These are phyloP conservation scores for Xiphophorus hellerii DNA, from an alignment of 2,113 vertebrate genomes.

Conservation along the genomic window DNA sequence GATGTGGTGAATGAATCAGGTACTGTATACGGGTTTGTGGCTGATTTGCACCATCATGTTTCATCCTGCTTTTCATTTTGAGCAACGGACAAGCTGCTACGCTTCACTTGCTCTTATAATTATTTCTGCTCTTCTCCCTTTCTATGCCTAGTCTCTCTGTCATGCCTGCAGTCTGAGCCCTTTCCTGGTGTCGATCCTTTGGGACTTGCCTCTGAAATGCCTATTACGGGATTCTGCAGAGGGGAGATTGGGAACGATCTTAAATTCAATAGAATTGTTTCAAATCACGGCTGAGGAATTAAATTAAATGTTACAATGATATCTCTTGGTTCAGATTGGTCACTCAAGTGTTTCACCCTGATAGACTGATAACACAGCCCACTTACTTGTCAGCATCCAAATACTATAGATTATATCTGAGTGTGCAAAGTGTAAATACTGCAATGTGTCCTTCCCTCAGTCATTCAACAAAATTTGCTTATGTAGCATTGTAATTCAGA, in stretches of 20 bases:
- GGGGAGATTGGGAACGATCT: conserved; percentile 46
- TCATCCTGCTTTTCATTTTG: conserved; percentile 73
- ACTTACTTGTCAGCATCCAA: conserved; percentile 55
- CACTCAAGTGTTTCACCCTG: conserved; percentile 54
- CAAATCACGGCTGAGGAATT: conserved; percentile 64
- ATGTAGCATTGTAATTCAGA: conserved; percentile 44
- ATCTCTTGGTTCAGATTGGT: conserved; percentile 55
- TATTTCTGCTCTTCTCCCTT: conserved; percentile 75
- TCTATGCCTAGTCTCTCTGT: conserved; percentile 63
- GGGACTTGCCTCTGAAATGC: conserved; percentile 57
- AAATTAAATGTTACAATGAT: conserved; percentile 63
- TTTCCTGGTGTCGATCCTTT: conserved; percentile 59
- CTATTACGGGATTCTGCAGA: conserved; percentile 50
- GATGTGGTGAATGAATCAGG: conserved; percentile 64
- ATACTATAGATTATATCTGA: conserved; percentile 39
- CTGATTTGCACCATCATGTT: conserved; percentile 67
- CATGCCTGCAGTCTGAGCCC: conserved; percentile 47
- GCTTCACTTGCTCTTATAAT: conserved; percentile 76
- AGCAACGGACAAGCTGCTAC: conserved; percentile 67
- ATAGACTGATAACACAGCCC: conserved; percentile 50
- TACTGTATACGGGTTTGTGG: conserved; percentile 50
- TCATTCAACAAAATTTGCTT: conserved; percentile 53
- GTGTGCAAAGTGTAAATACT: conserved; percentile 36
- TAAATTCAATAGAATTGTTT: conserved; percentile 64
- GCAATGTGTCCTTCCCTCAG: conserved; percentile 28